Evolutionary conservation across 1,140 invertebrate genomes (phyloP), one percentile per base, ranked within the genome.

Genomic region (Helicorthomorpha holstii): DNA sequence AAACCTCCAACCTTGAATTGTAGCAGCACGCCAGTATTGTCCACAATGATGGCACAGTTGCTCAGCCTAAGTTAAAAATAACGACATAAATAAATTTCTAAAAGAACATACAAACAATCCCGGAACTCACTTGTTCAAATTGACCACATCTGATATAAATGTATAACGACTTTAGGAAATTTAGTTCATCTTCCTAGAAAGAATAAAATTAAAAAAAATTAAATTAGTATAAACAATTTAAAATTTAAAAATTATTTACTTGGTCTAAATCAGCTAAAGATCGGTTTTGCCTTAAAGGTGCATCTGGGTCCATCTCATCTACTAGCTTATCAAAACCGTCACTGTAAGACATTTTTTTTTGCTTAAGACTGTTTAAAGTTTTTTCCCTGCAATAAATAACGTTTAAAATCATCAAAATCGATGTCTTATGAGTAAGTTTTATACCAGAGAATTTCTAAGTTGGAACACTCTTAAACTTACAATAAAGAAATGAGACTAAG

Each of bases 221-320:
- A 22, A 24, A 29, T 46, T 23, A 10, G 49, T 7, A 34, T 7
- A 34, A 16, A 34, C 29, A 34, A 34, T 34, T 34, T 34, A 34
- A 56, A 27, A 23, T 16, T 19, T 3, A 47, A 24, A 23, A n/a
- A 14, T 19, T 48, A 46, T 48, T 51, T 60, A 72, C 83, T 61
- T 73, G 75, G 65, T 97, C 92, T 48, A 94, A 69, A 62, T 90
- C 82, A 69, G 94, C 89, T 19, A 96, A 68, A 23, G 76, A 75
- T 63, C 76, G 80, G 1, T 52, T 49, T 61, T 93, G 79, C 52
- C 88, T 73, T 22, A 79, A 69, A 0, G 85, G 82, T 27, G 90
- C 90, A 79, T 97, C 92, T n/a, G 91, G 91, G 70, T 98, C 91
- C 58, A 96, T 68, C 57, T 78, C 75, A 14, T 78, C 76, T 0